These are phyloP conservation scores for Orcinus orca DNA, from an alignment of 2,113 vertebrate genomes.

Conservation along the genomic window DNA sequence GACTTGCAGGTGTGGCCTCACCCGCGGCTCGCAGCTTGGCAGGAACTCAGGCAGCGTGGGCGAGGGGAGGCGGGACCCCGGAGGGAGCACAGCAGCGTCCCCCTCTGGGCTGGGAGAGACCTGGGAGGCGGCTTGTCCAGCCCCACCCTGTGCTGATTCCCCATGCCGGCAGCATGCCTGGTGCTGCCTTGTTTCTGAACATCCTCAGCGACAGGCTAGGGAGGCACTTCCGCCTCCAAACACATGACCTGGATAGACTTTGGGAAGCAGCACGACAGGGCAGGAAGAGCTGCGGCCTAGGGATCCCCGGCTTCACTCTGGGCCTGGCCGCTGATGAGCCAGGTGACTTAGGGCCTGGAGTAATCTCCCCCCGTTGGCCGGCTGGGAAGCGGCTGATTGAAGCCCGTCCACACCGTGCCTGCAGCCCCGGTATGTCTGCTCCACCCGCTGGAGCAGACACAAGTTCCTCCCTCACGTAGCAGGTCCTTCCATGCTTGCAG, in stretches of 20 bases:
- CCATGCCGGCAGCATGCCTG: rapidly evolving
- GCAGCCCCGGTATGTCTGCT: background rate
- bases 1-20: background rate
- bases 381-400: background rate
- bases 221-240: background rate
- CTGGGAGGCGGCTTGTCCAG: background rate
- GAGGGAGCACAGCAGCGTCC: background rate
- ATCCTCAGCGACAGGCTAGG: background rate
- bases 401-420: background rate
- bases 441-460: background rate
- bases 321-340: background rate
- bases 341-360: background rate
- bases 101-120: background rate
- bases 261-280: background rate
- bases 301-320: background rate
- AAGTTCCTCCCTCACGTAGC: background rate
- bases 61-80: background rate
- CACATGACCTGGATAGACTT: background rate
- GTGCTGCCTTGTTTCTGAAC: background rate
- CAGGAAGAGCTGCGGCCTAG: background rate
- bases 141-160: background rate
- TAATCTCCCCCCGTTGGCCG: too few relatives aligned
- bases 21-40: background rate
- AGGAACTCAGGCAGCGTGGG: background rate
- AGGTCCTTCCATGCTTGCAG: background rate